Evolutionary conservation across 2,888 invertebrate genomes (phyloP).

Genomic region (Trichopoda pennipes): DNA sequence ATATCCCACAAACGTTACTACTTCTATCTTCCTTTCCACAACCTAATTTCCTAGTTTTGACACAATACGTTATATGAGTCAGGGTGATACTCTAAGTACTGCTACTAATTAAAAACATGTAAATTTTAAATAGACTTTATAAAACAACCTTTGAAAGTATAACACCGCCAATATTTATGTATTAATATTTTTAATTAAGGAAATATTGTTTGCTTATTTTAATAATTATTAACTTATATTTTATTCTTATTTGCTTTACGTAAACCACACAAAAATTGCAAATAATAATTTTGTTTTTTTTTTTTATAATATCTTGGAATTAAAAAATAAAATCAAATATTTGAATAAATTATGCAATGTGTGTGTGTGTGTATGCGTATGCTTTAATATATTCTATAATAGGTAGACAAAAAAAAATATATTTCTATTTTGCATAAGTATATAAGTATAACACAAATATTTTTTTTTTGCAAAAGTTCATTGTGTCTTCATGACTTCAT

Average conservation of each 20-base stretch:
- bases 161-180: background rate
- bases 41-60: too few relatives aligned
- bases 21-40: too few relatives aligned
- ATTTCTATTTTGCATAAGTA: conserved; percentile 9
- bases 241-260: conserved; percentile 23
- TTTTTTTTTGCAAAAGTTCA: conserved; percentile 34
- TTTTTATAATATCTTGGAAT: conserved; percentile 12
- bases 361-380: background rate
- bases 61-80: too few relatives aligned
- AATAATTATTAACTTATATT: background rate
- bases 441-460: conserved; percentile 1
- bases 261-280: conserved; percentile 13
- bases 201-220: background rate
- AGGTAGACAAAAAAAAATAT: conserved; percentile 9
- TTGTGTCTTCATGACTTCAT: conserved; percentile 56
- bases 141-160: background rate
- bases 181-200: conserved; percentile 19
- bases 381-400: conserved; percentile 33
- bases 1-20: too few relatives aligned
- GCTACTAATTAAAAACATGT: too few relatives aligned
- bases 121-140: too few relatives aligned
- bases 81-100: too few relatives aligned
- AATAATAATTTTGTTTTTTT: conserved; percentile 1
- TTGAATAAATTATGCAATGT: conserved; percentile 40
- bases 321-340: conserved; percentile 16